Conservation (phyloP, 2,113 vertebrate species). For the Forbesichthys agassizii region DNA sequence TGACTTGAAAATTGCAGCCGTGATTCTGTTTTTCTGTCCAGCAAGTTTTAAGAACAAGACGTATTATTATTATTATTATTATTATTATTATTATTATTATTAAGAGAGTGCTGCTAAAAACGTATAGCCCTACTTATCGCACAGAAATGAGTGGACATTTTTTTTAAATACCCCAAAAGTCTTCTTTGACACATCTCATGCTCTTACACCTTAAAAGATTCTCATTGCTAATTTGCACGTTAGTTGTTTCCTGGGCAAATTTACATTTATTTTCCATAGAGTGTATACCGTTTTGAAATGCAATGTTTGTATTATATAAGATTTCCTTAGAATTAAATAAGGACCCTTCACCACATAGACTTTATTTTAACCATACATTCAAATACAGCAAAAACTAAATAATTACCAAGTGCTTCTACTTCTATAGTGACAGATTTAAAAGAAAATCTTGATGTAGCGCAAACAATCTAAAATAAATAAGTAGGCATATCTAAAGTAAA, state of each 20-base stretch:
- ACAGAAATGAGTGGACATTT: not conserved
- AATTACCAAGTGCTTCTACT: not conserved
- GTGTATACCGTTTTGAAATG: too few species aligned
- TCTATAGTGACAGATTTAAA: not conserved
- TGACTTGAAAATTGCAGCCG: conserved; percentile 81
- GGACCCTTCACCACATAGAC: too few species aligned
- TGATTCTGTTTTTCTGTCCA: conserved; percentile 70
- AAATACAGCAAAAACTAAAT: not conserved
- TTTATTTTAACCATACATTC: too few species aligned
- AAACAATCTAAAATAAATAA: not conserved
- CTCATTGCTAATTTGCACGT: conserved; percentile 48
- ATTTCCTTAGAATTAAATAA: too few species aligned
- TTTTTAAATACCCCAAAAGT: conserved; percentile 13
- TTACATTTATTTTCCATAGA: not conserved
- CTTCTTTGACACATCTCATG: conserved; percentile 22
- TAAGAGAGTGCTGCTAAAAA: conserved; percentile 47
- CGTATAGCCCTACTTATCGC: not conserved
- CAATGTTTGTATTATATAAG: too few species aligned
- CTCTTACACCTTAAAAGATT: conserved; percentile 23
- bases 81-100: too few species aligned
- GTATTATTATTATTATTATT: conserved; percentile 6
- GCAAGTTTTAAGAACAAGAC: conserved; percentile 23
- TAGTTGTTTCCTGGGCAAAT: conserved; percentile 3
- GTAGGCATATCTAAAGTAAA: not conserved
- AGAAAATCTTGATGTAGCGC: not conserved